Percentiles rank a stretch among this genome's conserved stretches.
These are phyloP conservation scores for Engystomops pustulosus DNA, from an alignment of 2,113 vertebrate species.

Conservation along the genomic window DNA sequence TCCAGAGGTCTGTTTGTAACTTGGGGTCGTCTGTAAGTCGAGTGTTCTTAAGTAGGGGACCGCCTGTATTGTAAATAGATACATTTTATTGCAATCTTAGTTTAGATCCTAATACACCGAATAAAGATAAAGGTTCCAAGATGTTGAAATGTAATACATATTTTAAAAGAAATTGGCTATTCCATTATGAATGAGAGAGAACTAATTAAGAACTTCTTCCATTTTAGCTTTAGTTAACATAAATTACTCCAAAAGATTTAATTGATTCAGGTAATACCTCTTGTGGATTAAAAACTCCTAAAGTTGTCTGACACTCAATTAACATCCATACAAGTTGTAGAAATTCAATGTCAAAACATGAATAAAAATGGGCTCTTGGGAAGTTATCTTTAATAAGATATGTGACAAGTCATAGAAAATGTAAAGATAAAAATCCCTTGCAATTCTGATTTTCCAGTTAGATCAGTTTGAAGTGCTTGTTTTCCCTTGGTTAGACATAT, in stretches of 20 bases:
- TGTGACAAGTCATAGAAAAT: background rate
- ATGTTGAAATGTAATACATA: background rate
- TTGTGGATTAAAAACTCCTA: background rate
- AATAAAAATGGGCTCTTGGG: background rate
- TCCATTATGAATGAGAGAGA: background rate
- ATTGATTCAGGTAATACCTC: background rate
- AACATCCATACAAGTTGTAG: background rate
- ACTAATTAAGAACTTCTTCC: background rate
- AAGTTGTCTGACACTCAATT: background rate
- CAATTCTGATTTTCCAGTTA: background rate
- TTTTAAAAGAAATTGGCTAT: background rate
- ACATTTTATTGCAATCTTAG: no score
- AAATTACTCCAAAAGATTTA: conserved; percentile 3
- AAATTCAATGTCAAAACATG: background rate
- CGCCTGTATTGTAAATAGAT: no score
- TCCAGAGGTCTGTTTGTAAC: no score
- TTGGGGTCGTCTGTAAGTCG: no score
- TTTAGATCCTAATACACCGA: no score
- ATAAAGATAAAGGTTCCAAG: background rate
- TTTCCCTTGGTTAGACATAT: background rate
- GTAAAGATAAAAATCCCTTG: background rate
- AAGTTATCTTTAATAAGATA: background rate
- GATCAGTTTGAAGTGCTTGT: background rate
- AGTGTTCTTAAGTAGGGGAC: no score
- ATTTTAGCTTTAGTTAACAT: conserved; percentile 13